phyloP scores from a whole-genome alignment of 2,888 invertebrate species.

The Endotricha flammealis region DNA sequence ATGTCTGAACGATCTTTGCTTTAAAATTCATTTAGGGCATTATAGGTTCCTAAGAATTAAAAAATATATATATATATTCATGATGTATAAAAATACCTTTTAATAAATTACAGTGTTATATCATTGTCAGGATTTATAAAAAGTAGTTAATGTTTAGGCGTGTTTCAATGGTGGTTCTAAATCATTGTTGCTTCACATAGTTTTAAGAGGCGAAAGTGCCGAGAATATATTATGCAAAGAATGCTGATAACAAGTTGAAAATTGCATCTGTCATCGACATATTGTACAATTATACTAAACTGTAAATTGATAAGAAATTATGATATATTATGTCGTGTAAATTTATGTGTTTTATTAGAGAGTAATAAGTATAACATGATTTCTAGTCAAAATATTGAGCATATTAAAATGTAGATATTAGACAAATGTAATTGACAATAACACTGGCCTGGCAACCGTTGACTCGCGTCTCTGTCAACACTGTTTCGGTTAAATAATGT shows the following conservation, averaged over 20 bases:
- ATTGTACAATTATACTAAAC: conserved; percentile 70
- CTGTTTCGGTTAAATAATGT: conserved; percentile 49
- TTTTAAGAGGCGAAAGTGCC: conserved; percentile 35
- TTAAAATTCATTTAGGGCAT: conserved; percentile 35
- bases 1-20: not conserved
- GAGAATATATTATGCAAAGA: conserved; percentile 42
- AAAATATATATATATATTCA: conserved; percentile 22
- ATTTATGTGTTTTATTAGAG: conserved; percentile 73
- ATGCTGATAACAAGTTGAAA: conserved; percentile 30
- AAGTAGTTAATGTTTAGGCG: conserved; percentile 30
- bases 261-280: conserved; percentile 64
- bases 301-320: conserved; percentile 71
- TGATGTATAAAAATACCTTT: not conserved
- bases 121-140: conserved; percentile 20
- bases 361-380: conserved; percentile 74
- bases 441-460: conserved; percentile 60
- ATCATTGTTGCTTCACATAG: conserved; percentile 46
- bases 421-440: conserved; percentile 75
- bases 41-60: conserved; percentile 42
- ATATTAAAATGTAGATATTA: conserved; percentile 74
- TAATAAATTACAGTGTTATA: conserved; percentile 16
- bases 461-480: conserved; percentile 30
- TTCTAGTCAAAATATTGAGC: conserved; percentile 79
- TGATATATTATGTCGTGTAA: conserved; percentile 68
- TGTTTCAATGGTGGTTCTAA: conserved; percentile 46